Evolutionary conservation across 2,888 invertebrate genomes (phyloP).

Genomic region (Drosophila cognata): DNA sequence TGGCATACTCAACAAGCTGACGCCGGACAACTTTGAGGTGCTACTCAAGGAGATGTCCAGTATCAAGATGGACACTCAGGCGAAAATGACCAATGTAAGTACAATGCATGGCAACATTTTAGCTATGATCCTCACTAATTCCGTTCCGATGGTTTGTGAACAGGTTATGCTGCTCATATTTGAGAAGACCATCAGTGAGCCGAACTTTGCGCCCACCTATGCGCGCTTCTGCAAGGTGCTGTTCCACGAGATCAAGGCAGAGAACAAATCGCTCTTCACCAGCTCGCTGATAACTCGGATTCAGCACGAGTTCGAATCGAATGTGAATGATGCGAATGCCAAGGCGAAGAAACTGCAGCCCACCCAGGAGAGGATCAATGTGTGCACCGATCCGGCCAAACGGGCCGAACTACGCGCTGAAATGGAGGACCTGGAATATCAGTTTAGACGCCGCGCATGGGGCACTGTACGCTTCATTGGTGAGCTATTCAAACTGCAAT

Average conservation of each 20-base stretch:
- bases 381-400: slow-evolving; percentile 71
- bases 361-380: slow-evolving; percentile 72
- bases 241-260: slow-evolving; percentile 81
- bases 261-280: slow-evolving; percentile 76
- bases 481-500: slow-evolving; percentile 82
- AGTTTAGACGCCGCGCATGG: slow-evolving; percentile 83
- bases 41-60: slow-evolving; percentile 80
- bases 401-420: slow-evolving; percentile 81
- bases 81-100: slow-evolving; percentile 81
- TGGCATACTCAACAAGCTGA: slow-evolving; percentile 83
- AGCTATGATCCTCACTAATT: background rate
- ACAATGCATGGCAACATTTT: background rate
- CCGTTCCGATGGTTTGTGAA: background rate
- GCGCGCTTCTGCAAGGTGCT: slow-evolving; percentile 83
- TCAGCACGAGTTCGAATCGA: slow-evolving; percentile 82
- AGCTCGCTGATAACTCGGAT: slow-evolving; percentile 77
- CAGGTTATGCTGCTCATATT: slow-evolving; percentile 83
- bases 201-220: slow-evolving; percentile 83
- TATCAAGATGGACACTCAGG: slow-evolving; percentile 77
- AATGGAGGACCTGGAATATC: slow-evolving; percentile 83
- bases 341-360: slow-evolving; percentile 81
- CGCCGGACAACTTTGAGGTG: slow-evolving; percentile 83
- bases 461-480: slow-evolving; percentile 84
- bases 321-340: slow-evolving; percentile 83
- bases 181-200: slow-evolving; percentile 84